Base-by-base conservation (phyloP, 2,797 vertebrate species). In the Enteromius viviparus region DNA sequence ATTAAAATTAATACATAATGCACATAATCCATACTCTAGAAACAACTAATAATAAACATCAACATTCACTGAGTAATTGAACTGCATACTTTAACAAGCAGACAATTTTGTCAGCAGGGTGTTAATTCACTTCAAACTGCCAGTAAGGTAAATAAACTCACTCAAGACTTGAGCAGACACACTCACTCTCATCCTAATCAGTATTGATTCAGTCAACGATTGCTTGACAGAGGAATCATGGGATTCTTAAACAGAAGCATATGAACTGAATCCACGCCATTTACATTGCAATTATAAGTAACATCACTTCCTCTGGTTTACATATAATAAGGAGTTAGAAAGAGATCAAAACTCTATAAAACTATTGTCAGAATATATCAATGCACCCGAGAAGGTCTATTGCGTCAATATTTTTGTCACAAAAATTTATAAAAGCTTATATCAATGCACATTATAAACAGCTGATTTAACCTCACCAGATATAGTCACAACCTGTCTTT, bases 181-280 rank as follows among this genome's bases (percentile, higher is more conserved):
- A 74, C 68, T 60, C 53, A 62, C 9, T 40, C 45, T 37, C 19
- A 37, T 64, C 26, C 29, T 51, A 37, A 81, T 64, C 14, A 51
- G 7, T 34, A 74, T 26, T 81, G 80, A 81, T 81, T 64, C 21
- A 64, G 53, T 68, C 47, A 34, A 49, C 1, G 2, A 42, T 19
- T 58, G 51, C 65, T 70, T 45, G 78, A 42, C 68, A 60, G 23
- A n/a, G 19, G 78, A 80, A 80, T 49, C 21, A 29, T 72, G 55
- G 8, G 49, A 49, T 72, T 81, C 21, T 32, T 58, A 72, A 72
- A 81, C 29, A 72, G 8, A 62, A 32, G 8, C 26, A 34, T 62
- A 40, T 62, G 40, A 62, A 62, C 11, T 11, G 14, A 81, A 72
- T 62, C 51, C 23, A 58, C 0, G 7, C 53, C 37, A 34, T 69